Base-by-base conservation (phyloP, 2,113 vertebrate species). In the Gorsachius goisagi region DNA sequence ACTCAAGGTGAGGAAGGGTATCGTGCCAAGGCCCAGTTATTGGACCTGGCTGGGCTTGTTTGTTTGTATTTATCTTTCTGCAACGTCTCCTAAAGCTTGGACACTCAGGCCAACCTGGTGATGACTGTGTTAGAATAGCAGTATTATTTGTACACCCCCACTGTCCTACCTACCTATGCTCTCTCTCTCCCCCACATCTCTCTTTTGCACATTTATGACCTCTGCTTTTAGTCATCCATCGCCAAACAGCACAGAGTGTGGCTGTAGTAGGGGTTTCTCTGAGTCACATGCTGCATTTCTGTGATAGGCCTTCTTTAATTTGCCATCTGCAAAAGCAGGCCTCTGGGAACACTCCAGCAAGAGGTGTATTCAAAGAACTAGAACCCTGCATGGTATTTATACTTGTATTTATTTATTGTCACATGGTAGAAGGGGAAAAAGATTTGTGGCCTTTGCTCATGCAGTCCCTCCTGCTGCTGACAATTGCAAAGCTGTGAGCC, bases 31-130 rank as follows among this genome's bases (percentile, higher is more conserved):
- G 8, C 16, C 18, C 55, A 35, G 17, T 24, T 71, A 11, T 26
- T 50, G 37, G 37, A 71, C 2, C 2, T 1, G 0, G 4, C 20
- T 66, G 56, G 2, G 6, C 3, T 20, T 66, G 89, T 67, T 49
- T 58, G 27, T 45, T 90, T 90, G 20, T 30, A 19, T 22, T 83
- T 68, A n/a, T 1, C 13, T 83, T 63, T 79, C 44, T 73, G 35
- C 16, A 88, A 24, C 11, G 5, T 67, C 37, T 56, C 14, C 47
- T 66, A 56, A 76, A 93, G 22, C 27, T 41, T 60, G 23, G 33
- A 18, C 26, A 27, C 49, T 71, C 32, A 32, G 15, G 28, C 9
- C n/a, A 87, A 33, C 10, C 4, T 55, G 47, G 17, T 37, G 24
- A 50, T 86, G 12, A 67, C 35, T 33, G 24, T 45, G 15, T 58